Evolutionary conservation across 2,113 vertebrate genomes (phyloP), one percentile per base, ranked within the genome.

Genomic region (Apistogramma diplotaenia): DNA sequence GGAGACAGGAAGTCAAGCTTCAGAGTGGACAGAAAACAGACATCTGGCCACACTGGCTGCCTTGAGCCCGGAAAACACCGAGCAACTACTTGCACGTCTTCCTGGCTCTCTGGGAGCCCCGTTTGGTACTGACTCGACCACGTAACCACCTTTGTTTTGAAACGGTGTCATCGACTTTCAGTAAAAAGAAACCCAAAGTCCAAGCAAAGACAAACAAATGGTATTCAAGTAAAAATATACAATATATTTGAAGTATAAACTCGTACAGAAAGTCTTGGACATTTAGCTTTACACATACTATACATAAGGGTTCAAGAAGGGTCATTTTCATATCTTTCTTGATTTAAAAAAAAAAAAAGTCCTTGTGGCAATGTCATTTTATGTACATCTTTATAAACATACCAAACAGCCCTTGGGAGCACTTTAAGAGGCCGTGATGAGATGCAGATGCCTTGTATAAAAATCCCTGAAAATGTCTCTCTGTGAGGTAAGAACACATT

Each of bases 241-340:
- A 90, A 91, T 94, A 93, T 94, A 94, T 94, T 94, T 93, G 87
- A 84, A 86, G 89, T 92, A 94, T 90, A 93, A 94, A 92, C 89
- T 85, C 92, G 84, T 92, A 93, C 88, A 94, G 84, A 92, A 94
- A 93, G 92, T 90, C 88, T 90, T 84, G 81, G 91, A 93, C 91
- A 91, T 90, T 91, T 87, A 86, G 79, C 87, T 92, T 89, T 86
- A 93, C 88, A 92, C 88, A 87, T 61, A 91, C 80, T 90, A 72
- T 90, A 92, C 89, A 92, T 83, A 87, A 83, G 60, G 85, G 76
- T 87, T 74, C 83, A 80, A 83, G 88, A 43, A 81, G 89, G 89
- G 87, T 86, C 74, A 91, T 80, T 89, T 91, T 91, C 76, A 40
- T 85, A 84, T 93, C 90, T 89, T 94, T 94, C 86, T 85, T 92